These are phyloP conservation scores for Nestor notabilis DNA, from an alignment of 2,113 vertebrate species.

Conservation along the genomic window DNA sequence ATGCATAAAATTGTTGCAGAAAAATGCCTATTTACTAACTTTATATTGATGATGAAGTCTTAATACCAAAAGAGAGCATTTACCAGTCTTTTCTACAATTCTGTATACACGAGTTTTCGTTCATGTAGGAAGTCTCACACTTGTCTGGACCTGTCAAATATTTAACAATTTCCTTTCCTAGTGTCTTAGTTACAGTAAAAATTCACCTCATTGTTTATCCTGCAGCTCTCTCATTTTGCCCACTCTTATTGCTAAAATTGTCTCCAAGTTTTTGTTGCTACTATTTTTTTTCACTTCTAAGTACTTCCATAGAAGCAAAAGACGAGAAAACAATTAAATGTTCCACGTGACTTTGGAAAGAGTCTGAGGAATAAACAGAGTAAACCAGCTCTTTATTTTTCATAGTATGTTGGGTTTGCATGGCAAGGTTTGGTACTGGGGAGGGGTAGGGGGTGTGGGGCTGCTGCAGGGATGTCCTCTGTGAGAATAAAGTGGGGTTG, in stretches of 20 bases:
- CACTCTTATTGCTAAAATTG: neutral
- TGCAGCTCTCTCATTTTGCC: slow-evolving; percentile 22
- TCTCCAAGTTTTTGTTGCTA: neutral
- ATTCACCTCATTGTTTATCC: neutral
- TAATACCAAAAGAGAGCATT: neutral
- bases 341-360: neutral
- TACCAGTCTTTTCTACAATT: neutral
- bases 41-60: neutral
- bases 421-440: neutral
- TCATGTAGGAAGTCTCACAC: neutral
- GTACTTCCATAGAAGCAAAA: neutral
- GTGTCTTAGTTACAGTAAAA: slow-evolving; percentile 13
- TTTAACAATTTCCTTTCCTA: slow-evolving; percentile 12
- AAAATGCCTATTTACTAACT: neutral
- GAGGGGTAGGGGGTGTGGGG: fast-evolving
- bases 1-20: neutral
- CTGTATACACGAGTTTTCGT: neutral
- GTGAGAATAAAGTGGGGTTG: neutral
- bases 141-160: slow-evolving; percentile 33
- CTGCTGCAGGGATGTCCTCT: neutral
- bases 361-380: neutral
- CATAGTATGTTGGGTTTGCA: neutral
- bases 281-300: neutral
- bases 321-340: neutral
- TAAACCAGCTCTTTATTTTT: neutral